Conservation (phyloP, 2,888 invertebrate genomes). For the Eupeodes luniger region DNA sequence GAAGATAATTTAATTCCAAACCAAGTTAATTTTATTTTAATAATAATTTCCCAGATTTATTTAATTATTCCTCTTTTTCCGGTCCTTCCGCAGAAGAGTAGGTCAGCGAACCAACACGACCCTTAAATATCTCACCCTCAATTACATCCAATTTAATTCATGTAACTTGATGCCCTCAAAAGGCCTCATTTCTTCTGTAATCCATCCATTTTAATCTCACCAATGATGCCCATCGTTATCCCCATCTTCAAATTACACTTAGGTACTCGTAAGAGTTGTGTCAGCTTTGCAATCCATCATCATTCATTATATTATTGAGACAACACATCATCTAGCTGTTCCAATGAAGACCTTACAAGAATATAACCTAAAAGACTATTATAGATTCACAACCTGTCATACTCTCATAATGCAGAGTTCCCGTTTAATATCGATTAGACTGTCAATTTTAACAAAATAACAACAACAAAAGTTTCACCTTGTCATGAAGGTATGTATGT, state of each 20-base stretch:
- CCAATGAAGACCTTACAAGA: neutral
- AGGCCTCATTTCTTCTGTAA: slow-evolving; percentile 27
- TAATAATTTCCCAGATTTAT: too few species aligned
- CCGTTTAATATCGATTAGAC: slow-evolving; percentile 57
- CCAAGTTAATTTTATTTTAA: too few species aligned
- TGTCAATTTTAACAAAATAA: slow-evolving; percentile 34
- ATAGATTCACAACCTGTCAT: neutral
- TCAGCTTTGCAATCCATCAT: slow-evolving; percentile 48
- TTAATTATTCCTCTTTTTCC: neutral
- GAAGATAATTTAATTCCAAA: too few species aligned
- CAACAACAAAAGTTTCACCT: slow-evolving; percentile 11
- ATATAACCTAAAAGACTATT: neutral
- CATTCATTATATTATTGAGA: slow-evolving; percentile 52
- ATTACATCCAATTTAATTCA: slow-evolving; percentile 19
- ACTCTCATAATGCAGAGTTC: neutral
- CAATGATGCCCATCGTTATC: slow-evolving; percentile 5
- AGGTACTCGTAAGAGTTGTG: neutral
- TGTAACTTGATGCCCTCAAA: slow-evolving; percentile 45
- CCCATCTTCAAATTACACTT: slow-evolving; percentile 49
- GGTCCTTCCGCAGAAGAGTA: too few species aligned
- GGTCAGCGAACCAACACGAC: slow-evolving; percentile 2
- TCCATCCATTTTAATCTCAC: slow-evolving; percentile 34
- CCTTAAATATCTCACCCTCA: neutral
- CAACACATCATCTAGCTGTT: slow-evolving; percentile 21
- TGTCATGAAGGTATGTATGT: neutral